Base-by-base conservation (phyloP, 2,113 vertebrate species). In the Gobio gobio region DNA sequence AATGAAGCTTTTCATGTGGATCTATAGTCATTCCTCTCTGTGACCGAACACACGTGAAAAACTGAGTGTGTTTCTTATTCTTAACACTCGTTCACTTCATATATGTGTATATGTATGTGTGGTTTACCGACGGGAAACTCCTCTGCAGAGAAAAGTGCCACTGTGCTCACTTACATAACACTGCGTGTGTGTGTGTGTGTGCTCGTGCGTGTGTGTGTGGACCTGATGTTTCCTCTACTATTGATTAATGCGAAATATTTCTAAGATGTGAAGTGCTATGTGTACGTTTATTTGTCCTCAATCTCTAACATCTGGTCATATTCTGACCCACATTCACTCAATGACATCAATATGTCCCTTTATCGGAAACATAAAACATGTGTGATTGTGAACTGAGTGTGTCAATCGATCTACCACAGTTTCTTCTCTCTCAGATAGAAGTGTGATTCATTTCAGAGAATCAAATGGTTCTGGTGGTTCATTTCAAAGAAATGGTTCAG, bases 61-160 rank as follows among this genome's bases (percentile, higher is more conserved):
- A 77, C 70, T 43, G 24, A 49, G 66, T 68, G 78, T 22, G 83
- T 82, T 82, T 47, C 74, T 82, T 54, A 81, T 85, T 59, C 36
- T 79, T 75, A 78, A 78, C 77, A 77, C 54, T 77, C 58, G 12
- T 54, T 80, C 76, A 75, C 77, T 85, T 73, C 79, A 87, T 87
- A 43, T 64, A 51, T 66, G 74, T 66, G 75, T 33, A n/a, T 72
- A 12, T 58, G 75, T 81, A 56, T 80, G 80, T 80, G 45, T 84
- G 82, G 82, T 82, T 70, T 70, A 85, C 24, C 16, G 29, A 82
- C 26, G 47, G 83, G 78, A 85, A 87, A 85, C 64, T 76, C 70
- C 5, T 45, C 54, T 45, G 73, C 51, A 80, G 76, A 83, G 82
- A 86, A 83, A 86, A 70, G 82, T 88, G 54, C 76, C 63, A 49